phyloP scores from a whole-genome alignment of 2,888 invertebrate genomes.

The Aromia moschata region DNA sequence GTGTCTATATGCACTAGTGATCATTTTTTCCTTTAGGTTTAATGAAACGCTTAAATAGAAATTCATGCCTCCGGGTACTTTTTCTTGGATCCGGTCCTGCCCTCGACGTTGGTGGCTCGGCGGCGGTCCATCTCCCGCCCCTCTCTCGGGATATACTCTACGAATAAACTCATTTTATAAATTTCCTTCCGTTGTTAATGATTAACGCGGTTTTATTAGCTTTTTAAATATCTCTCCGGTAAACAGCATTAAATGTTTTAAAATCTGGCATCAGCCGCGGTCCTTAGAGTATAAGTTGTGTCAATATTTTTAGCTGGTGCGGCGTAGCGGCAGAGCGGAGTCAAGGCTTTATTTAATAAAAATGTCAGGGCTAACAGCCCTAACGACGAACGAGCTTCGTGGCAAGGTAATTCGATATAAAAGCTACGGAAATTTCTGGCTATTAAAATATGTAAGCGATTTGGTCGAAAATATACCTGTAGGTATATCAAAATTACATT shows the following conservation, averaged over 20 bases:
- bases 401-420: too few species aligned
- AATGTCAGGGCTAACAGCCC: conserved; percentile 8
- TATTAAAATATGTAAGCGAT: too few species aligned
- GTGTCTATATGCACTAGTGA: too few species aligned
- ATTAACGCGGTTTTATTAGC: conserved; percentile 47
- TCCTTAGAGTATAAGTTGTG: conserved; percentile 22
- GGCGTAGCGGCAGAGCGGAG: conserved; percentile 13
- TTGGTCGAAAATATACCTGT: too few species aligned
- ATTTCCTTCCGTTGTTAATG: conserved; percentile 41
- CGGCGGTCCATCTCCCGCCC: conserved; percentile 14
- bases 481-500: too few species aligned
- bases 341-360: conserved; percentile 10
- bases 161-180: conserved; percentile 43
- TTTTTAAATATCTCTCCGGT: conserved; percentile 36
- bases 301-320: conserved; percentile 23
- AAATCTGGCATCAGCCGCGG: conserved; percentile 21
- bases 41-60: too few species aligned
- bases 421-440: too few species aligned
- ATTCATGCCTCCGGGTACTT: too few species aligned
- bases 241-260: conserved; percentile 35
- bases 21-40: too few species aligned
- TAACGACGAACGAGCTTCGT: too few species aligned
- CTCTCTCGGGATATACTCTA: conserved; percentile 30
- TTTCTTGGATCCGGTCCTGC: too few species aligned
- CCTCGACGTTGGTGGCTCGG: not conserved